These are phyloP conservation scores for Idaea aversata DNA, from an alignment of 2,888 invertebrate species.

Conservation along the genomic window DNA sequence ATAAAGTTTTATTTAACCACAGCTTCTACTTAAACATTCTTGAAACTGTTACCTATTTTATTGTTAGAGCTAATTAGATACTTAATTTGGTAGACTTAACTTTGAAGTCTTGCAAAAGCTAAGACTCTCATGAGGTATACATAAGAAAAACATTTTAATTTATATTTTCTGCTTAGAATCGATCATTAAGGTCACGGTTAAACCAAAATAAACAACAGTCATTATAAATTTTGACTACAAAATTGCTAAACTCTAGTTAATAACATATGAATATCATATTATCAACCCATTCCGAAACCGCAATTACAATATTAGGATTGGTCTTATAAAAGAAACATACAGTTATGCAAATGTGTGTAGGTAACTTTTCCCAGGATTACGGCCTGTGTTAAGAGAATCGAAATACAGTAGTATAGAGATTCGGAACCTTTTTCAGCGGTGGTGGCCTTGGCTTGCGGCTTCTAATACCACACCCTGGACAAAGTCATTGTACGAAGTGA, in stretches of 20 bases:
- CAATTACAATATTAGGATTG: conserved; percentile 1
- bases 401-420: neutral
- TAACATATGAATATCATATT: neutral
- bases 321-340: conserved; percentile 29
- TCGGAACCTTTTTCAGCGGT: neutral
- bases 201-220: neutral
- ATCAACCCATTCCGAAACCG: neutral
- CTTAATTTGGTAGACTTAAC: neutral
- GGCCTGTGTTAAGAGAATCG: conserved; percentile 17
- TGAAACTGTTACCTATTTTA: conserved; percentile 4
- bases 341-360: conserved; percentile 49
- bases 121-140: neutral
- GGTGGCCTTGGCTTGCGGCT: too few relatives aligned
- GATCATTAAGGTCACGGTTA: too few relatives aligned
- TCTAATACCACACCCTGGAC: too few relatives aligned
- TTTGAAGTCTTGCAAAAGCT: neutral
- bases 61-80: neutral
- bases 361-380: conserved; percentile 53
- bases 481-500: too few relatives aligned
- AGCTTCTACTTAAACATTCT: conserved; percentile 20
- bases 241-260: neutral
- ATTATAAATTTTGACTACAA: neutral
- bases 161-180: too few relatives aligned
- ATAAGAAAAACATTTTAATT: too few relatives aligned
- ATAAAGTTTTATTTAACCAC: conserved; percentile 32